These are phyloP conservation scores for Syngnathus floridae DNA, from an alignment of 2,113 vertebrate genomes.

Conservation along the genomic window DNA sequence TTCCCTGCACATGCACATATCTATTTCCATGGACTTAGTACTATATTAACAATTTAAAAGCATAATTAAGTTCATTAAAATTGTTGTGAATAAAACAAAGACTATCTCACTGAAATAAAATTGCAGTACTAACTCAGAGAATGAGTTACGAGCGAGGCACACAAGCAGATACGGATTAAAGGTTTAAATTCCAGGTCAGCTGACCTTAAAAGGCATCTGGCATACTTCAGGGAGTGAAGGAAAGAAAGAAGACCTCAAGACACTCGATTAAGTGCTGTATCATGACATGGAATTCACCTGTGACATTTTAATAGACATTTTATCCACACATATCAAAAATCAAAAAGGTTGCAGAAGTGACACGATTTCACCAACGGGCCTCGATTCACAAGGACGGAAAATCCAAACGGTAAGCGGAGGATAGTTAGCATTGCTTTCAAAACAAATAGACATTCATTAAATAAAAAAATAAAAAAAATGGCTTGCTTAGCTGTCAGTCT, in stretches of 20 bases:
- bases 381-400: conserved; percentile 33
- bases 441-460: conserved; percentile 4
- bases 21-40: background rate
- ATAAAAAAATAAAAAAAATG: background rate
- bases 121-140: background rate
- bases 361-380: conserved; percentile 10
- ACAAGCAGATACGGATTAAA: conserved; percentile 4
- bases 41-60: background rate
- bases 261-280: conserved; percentile 33
- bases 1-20: background rate
- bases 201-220: conserved; percentile 45
- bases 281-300: conserved; percentile 41
- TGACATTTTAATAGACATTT: conserved; percentile 22
- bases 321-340: conserved; percentile 14
- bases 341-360: background rate
- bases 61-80: background rate
- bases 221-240: conserved; percentile 11
- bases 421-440: conserved; percentile 12
- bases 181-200: conserved; percentile 20
- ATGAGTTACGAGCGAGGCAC: background rate
- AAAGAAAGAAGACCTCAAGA: conserved; percentile 5
- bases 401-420: background rate
- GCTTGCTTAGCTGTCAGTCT: conserved; percentile 1
- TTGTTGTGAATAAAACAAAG: too few relatives aligned
- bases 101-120: background rate